These are phyloP conservation scores for Siniperca knerii DNA, from an alignment of 2,113 vertebrate genomes.

Conservation along the genomic window DNA sequence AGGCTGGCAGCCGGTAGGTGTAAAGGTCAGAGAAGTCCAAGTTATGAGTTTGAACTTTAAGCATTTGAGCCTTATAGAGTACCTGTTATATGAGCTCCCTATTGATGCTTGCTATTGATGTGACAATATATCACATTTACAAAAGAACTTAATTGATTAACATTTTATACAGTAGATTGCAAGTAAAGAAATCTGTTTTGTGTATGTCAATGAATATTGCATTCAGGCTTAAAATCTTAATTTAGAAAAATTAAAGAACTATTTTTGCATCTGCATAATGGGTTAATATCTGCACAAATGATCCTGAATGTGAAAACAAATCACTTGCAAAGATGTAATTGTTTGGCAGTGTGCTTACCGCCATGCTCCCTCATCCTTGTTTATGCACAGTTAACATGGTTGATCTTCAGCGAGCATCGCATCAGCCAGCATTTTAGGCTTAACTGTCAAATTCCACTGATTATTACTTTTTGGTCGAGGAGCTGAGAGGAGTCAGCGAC, in stretches of 20 bases:
- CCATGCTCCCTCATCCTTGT: conserved; percentile 13
- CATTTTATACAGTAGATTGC: not conserved
- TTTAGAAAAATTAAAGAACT: not conserved
- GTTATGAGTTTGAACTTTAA: conserved; percentile 57
- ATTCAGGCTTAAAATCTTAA: not conserved
- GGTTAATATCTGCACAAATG: not conserved
- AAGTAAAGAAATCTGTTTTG: not conserved
- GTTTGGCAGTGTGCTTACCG: not conserved
- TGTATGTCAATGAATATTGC: not conserved
- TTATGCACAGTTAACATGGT: conserved; percentile 23
- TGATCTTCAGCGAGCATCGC: conserved; percentile 20
- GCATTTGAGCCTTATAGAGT: conserved; percentile 10
- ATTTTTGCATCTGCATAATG: conserved; percentile 5
- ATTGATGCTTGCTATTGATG: not conserved
- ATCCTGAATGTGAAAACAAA: conserved; percentile 22
- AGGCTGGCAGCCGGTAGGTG: conserved; percentile 1
- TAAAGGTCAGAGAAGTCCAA: conserved; percentile 59
- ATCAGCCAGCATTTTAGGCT: conserved; percentile 33
- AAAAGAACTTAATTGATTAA: conserved; percentile 3
- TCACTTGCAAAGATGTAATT: conserved; percentile 32
- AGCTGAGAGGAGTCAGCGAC: conserved; percentile 22
- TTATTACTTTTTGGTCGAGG: conserved; percentile 35
- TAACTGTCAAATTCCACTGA: conserved; percentile 15
- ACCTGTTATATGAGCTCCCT: conserved; percentile 16
- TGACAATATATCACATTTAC: conserved; percentile 10